phyloP scores from a whole-genome alignment of 2,888 invertebrate genomes.

The Panopea generosa region DNA sequence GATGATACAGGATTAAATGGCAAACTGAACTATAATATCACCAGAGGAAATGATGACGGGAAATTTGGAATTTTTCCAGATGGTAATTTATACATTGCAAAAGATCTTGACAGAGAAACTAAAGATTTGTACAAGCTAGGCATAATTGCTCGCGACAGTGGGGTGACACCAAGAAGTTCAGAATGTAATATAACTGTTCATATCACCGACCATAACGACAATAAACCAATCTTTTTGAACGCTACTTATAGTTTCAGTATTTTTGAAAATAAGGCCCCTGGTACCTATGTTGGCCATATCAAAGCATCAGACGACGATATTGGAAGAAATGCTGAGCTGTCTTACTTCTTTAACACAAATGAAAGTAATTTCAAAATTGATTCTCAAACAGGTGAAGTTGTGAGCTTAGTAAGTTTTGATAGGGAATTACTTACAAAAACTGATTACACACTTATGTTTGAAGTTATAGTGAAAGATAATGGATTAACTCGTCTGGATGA shows the following conservation, averaged over 20 bases:
- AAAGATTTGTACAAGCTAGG: constrained; percentile 96
- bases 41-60: constrained; percentile 93
- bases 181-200: constrained; percentile 96
- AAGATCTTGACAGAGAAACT: constrained; percentile 94
- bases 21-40: constrained; percentile 87
- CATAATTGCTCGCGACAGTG: constrained; percentile 91
- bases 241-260: constrained; percentile 77
- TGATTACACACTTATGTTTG: constrained; percentile 70
- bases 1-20: constrained; percentile 79
- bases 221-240: constrained; percentile 89
- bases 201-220: constrained; percentile 87
- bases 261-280: constrained; percentile 74
- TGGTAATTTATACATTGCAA: constrained; percentile 95
- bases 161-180: constrained; percentile 87
- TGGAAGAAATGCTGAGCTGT: constrained; percentile 94
- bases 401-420: constrained; percentile 90
- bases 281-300: constrained; percentile 79
- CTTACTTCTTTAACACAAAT: constrained; percentile 92
- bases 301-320: constrained; percentile 93
- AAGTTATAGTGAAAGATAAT: constrained; percentile 77
- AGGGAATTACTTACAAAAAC: constrained; percentile 76
- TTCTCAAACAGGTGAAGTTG: constrained; percentile 96
- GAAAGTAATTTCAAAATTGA: constrained; percentile 91
- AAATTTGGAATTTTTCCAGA: constrained; percentile 98
- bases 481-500: constrained; percentile 71